Evolutionary conservation across 1,140 invertebrate genomes (phyloP), one percentile per base, ranked within the genome.

Genomic region (Heliothis virescens): DNA sequence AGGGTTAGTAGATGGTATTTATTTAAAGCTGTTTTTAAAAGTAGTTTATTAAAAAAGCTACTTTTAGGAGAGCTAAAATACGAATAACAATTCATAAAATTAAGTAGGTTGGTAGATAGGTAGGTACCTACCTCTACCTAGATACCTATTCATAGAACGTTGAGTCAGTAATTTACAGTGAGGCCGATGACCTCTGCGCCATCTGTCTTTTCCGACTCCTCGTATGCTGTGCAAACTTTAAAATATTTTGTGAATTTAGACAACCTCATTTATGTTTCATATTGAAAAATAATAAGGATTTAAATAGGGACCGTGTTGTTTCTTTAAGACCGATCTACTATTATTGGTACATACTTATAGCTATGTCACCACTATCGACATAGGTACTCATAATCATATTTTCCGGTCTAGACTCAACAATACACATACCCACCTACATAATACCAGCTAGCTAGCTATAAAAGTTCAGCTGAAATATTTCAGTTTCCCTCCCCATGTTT

Each of bases 401-500:
- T 85, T 84, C 53, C 74, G 41, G 83, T 84, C 84, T 85, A 89
- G 86, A 87, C 84, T 18, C 12, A 65, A 3, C 15, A 57, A 18
- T 41, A 18, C 12, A 26, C 53, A 77, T 79, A 82, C 79, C 16
- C 47, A 87, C 83, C 16, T 67, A 87, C 83, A 79, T 65, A 53
- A 63, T 60, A 5, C 11, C 16, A 73, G 7, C 50, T 29, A 76
- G 2, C 16, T 29, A 76, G 2, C 16, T 57, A 85, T 87, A 85
- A 87, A 87, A 87, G 82, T 90, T 86, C 10, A 21, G 52, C 29
- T 59, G 29, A 55, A 63, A 89, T 88, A 90, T 91, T 89, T 90
- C 86, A 88, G 83, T 91, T 91, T 90, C 89, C 87, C 89, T 91
- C 87, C 87, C 87, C 87, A 75, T 62, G 57, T 85, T 86, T 72